A percentile compares a stretch with the other conserved stretches of the same genome.
These are phyloP conservation scores for Lithosia quadra DNA, from an alignment of 2,888 invertebrate species.

Conservation along the genomic window DNA sequence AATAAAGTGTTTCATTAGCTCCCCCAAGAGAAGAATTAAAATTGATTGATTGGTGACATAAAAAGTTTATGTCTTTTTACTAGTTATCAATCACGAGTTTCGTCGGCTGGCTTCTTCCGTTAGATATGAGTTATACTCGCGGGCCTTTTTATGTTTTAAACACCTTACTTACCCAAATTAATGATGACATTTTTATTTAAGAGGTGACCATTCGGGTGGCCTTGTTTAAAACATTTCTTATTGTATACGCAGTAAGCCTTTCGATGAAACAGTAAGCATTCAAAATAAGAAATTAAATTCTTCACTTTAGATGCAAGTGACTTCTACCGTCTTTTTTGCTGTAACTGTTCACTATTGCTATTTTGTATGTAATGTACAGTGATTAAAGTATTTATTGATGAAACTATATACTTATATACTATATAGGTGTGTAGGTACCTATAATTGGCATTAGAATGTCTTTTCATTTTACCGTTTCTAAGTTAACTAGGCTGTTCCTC, in stretches of 20 bases:
- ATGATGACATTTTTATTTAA: constrained; percentile 56
- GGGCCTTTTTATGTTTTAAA: constrained; percentile 67
- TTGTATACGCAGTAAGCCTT: neutral
- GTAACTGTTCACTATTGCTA: neutral
- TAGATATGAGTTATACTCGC: constrained; percentile 60
- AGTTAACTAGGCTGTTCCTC: neutral
- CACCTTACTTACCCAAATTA: constrained; percentile 57
- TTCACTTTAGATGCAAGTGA: neutral
- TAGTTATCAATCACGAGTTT: constrained; percentile 74
- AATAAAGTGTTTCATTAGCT: constrained; percentile 48
- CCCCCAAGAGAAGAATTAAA: constrained; percentile 68
- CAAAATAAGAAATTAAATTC: neutral
- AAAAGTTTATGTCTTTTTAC: constrained; percentile 76
- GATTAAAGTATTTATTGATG: neutral
- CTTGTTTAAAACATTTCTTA: constrained; percentile 9
- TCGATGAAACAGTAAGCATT: neutral
- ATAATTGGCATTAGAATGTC: neutral
- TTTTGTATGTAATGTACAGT: neutral
- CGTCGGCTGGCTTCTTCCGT: constrained; percentile 43
- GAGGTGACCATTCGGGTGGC: constrained; percentile 46
- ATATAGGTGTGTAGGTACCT: no score
- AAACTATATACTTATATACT: neutral
- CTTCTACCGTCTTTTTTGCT: neutral
- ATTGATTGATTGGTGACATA: constrained; percentile 83
- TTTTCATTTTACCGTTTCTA: neutral